Percentiles rank a stretch among this genome's conserved stretches.
Conservation (phyloP, 2,113 vertebrate genomes). For the Periophthalmus modestus region DNA sequence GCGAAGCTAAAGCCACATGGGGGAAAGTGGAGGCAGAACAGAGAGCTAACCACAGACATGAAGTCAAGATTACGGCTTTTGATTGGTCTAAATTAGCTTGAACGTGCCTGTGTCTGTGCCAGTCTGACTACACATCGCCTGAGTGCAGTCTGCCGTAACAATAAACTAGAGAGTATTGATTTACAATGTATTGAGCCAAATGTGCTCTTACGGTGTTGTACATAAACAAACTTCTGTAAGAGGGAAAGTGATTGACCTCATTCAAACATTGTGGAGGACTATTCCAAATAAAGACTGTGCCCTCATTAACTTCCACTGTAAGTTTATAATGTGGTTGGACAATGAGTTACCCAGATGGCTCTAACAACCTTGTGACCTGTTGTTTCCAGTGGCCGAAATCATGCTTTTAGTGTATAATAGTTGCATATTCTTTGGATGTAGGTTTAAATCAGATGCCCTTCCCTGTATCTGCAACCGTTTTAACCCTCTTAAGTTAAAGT, state of each 20-base stretch:
- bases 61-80: slow-evolving; percentile 35
- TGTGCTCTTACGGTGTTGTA: slow-evolving; percentile 8
- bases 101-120: slow-evolving; percentile 44
- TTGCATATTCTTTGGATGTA: background rate
- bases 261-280: background rate
- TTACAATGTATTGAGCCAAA: slow-evolving; percentile 15
- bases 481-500: too few species aligned
- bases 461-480: too few species aligned
- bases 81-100: slow-evolving; percentile 41
- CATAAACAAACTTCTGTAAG: slow-evolving; percentile 10
- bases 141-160: slow-evolving; percentile 18
- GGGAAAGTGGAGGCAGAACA: slow-evolving; percentile 29
- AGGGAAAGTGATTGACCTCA: background rate
- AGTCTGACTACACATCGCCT: slow-evolving; percentile 30
- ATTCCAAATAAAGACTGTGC: background rate
- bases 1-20: slow-evolving; percentile 30
- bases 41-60: slow-evolving; percentile 26
- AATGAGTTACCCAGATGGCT: background rate
- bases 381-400: background rate
- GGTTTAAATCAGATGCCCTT: too few species aligned
- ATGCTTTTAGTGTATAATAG: background rate
- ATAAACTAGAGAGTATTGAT: slow-evolving; percentile 24
- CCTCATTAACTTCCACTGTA: background rate
- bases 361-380: background rate
- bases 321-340: background rate